Conservation (phyloP, 2,113 vertebrate species). For the Empidonax alnorum region DNA sequence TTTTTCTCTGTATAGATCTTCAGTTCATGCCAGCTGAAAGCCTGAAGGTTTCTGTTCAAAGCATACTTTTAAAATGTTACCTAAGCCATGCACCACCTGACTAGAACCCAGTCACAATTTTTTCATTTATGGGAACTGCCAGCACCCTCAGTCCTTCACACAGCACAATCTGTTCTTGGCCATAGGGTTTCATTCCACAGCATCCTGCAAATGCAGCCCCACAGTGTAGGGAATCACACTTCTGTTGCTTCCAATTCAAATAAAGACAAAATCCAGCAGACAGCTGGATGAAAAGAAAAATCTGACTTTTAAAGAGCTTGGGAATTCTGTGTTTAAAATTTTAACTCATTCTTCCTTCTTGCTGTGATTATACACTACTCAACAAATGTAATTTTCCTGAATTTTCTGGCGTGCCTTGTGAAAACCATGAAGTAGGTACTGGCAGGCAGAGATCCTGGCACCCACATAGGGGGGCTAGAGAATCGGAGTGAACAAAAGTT, state of each 20-base stretch:
- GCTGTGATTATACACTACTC: background rate
- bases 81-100: background rate
- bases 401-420: background rate
- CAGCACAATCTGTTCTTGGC: constrained; percentile 17
- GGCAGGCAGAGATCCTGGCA: background rate
- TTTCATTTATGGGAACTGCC: background rate
- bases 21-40: background rate
- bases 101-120: background rate
- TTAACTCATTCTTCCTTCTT: background rate
- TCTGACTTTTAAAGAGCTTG: background rate
- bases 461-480: background rate
- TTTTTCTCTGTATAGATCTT: background rate
- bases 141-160: background rate
- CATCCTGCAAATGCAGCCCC: background rate
- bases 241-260: constrained; percentile 34
- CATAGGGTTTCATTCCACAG: constrained; percentile 8
- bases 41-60: background rate
- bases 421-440: background rate
- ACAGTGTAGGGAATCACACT: background rate
- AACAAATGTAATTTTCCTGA: background rate
- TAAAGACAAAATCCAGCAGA: constrained; percentile 29
- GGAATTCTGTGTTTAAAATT: background rate
- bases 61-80: background rate
- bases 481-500: background rate
- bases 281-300: constrained; percentile 6